Evolutionary conservation across 2,888 invertebrate species (phyloP).

Genomic region (Esperia sulphurella): DNA sequence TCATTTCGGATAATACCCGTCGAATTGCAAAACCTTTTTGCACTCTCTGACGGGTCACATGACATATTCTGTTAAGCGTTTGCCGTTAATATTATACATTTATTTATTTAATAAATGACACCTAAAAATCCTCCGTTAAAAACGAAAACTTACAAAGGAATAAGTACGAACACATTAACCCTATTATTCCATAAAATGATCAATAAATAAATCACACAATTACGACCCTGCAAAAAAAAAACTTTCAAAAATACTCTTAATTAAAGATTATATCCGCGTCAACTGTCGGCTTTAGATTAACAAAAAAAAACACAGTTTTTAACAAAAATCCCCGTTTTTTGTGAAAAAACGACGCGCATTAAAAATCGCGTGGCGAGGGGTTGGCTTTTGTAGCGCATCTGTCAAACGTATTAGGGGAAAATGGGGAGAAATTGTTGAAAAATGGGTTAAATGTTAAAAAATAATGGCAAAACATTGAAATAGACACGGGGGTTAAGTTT

Average conservation of each 20-base stretch:
- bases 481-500: slow-evolving; percentile 47
- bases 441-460: slow-evolving; percentile 73
- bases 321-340: slow-evolving; percentile 50
- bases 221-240: slow-evolving; percentile 40
- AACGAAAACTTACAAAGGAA: slow-evolving; percentile 3
- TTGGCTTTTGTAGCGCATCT: slow-evolving; percentile 53
- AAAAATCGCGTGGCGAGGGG: slow-evolving; percentile 62
- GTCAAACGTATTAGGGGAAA: slow-evolving; percentile 59
- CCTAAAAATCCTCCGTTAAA: slow-evolving; percentile 13
- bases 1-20: too few species aligned
- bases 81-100: too few species aligned
- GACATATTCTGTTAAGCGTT: too few species aligned
- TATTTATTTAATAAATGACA: neutral
- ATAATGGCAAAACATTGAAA: slow-evolving; percentile 54
- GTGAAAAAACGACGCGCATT: slow-evolving; percentile 66
- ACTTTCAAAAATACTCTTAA: slow-evolving; percentile 68
- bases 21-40: too few species aligned
- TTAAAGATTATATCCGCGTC: slow-evolving; percentile 78
- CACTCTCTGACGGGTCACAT: too few species aligned
- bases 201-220: slow-evolving; percentile 66
- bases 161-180: slow-evolving; percentile 14
- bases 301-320: slow-evolving; percentile 43
- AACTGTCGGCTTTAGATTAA: slow-evolving; percentile 75
- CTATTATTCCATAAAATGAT: slow-evolving; percentile 41
- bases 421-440: slow-evolving; percentile 61